phyloP scores from a whole-genome alignment of 2,888 invertebrate genomes.

The Caenorhabditis sp. region DNA sequence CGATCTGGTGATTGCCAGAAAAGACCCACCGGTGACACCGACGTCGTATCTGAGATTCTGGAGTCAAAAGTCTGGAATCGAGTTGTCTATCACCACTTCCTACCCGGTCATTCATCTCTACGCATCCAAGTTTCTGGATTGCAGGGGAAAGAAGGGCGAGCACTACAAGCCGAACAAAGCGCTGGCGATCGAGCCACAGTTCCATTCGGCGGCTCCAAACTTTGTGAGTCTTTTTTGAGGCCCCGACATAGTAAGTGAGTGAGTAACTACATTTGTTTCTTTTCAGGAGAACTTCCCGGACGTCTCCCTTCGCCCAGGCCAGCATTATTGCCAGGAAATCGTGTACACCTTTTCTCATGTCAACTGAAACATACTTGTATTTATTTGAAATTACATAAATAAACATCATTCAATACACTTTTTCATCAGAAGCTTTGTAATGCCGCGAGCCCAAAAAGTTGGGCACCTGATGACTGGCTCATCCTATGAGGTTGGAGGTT shows the following conservation, averaged over 20 bases:
- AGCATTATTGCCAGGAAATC: constrained; percentile 70
- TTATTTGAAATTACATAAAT: no score
- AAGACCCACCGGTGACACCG: constrained; percentile 30
- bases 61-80: constrained; percentile 70
- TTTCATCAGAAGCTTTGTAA: no score
- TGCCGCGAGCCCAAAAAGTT: no score
- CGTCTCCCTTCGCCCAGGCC: constrained; percentile 54
- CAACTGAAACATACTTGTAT: constrained; percentile 4
- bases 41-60: constrained; percentile 51
- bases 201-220: constrained; percentile 66
- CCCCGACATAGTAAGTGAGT: not conserved
- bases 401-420: no score
- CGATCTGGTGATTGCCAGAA: constrained; percentile 54
- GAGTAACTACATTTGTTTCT: not conserved
- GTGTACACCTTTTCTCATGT: constrained; percentile 71
- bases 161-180: constrained; percentile 63
- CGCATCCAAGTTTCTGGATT: constrained; percentile 63
- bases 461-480: no score
- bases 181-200: constrained; percentile 75
- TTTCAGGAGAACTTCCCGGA: constrained; percentile 71
- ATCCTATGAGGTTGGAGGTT: no score
- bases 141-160: constrained; percentile 52
- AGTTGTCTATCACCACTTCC: constrained; percentile 69
- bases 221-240: constrained; percentile 64
- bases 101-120: constrained; percentile 75